phyloP scores from a whole-genome alignment of 2,888 invertebrate genomes.

The Galeopsomyia nigrocyanea region DNA sequence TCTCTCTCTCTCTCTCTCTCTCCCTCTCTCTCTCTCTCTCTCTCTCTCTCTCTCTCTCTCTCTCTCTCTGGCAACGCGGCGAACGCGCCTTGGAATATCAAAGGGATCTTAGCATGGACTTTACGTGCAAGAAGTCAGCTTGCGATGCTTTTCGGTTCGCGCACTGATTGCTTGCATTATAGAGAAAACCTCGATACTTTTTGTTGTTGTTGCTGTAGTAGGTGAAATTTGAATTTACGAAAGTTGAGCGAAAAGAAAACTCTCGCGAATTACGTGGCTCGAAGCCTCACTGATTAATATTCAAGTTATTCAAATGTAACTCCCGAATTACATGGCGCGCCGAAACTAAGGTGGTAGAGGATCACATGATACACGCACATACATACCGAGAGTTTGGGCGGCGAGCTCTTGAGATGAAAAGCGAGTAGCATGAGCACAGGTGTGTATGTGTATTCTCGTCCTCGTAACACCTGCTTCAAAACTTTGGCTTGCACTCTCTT shows the following conservation, averaged over 20 bases:
- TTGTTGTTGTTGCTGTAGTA: too few species aligned
- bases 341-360: background rate
- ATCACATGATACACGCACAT: conserved; percentile 4
- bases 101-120: conserved; percentile 7
- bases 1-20: background rate
- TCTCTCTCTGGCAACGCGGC: background rate
- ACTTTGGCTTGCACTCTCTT: too few species aligned
- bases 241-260: background rate
- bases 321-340: conserved; percentile 19
- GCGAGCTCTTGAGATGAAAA: background rate
- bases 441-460: background rate
- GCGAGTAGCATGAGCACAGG: background rate
- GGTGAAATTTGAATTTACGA: background rate
- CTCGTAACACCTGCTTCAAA: background rate
- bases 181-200: too few species aligned
- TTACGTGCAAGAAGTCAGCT: conserved; percentile 5
- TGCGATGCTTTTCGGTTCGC: too few species aligned
- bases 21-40: background rate
- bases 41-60: background rate
- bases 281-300: conserved; percentile 40
- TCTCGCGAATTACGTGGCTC: background rate
- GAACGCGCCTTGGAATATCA: conserved; percentile 23
- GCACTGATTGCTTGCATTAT: too few species aligned
- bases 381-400: conserved; percentile 1
- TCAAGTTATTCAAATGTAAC: conserved; percentile 37